Evolutionary conservation across 2,888 invertebrate genomes (phyloP).

Genomic region (Lasius fuliginosus): DNA sequence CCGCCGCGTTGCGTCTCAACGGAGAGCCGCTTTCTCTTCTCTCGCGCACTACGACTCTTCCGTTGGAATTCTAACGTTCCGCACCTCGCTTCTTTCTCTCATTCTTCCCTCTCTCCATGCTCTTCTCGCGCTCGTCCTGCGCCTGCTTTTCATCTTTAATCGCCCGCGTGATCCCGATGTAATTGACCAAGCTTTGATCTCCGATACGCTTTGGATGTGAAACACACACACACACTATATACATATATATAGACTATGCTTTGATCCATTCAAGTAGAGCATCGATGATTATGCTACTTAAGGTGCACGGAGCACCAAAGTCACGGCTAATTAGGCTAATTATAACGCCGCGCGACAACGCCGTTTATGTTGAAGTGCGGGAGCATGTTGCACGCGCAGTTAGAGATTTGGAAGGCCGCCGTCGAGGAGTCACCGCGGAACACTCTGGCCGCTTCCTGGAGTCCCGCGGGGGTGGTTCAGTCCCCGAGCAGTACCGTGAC

Average conservation of each 20-base stretch:
- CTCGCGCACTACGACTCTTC: constrained; percentile 67
- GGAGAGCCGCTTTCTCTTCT: constrained; percentile 85
- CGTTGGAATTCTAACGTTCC: constrained; percentile 80
- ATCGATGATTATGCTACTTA: not conserved
- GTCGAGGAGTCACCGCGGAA: constrained; percentile 88
- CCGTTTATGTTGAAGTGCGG: constrained; percentile 89
- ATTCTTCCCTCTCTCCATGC: not conserved
- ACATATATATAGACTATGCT: not conserved
- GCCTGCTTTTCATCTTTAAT: constrained; percentile 28
- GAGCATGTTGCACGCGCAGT: constrained; percentile 93
- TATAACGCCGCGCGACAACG: not conserved
- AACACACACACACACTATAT: not conserved
- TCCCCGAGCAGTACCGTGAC: constrained; percentile 82
- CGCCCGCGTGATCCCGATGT: not conserved
- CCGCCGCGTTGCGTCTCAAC: constrained; percentile 76
- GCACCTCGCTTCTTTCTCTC: constrained; percentile 43
- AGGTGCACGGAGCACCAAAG: constrained; percentile 18
- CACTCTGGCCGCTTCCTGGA: constrained; percentile 84
- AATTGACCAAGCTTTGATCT: not conserved
- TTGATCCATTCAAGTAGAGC: not conserved
- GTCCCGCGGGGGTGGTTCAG: constrained; percentile 82
- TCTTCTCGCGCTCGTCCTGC: not conserved
- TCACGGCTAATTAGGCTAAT: constrained; percentile 10
- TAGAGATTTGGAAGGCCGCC: constrained; percentile 97
- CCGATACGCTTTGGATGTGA: not conserved